These are phyloP conservation scores for Sander vitreus DNA, from an alignment of 2,113 vertebrate genomes.

Conservation along the genomic window DNA sequence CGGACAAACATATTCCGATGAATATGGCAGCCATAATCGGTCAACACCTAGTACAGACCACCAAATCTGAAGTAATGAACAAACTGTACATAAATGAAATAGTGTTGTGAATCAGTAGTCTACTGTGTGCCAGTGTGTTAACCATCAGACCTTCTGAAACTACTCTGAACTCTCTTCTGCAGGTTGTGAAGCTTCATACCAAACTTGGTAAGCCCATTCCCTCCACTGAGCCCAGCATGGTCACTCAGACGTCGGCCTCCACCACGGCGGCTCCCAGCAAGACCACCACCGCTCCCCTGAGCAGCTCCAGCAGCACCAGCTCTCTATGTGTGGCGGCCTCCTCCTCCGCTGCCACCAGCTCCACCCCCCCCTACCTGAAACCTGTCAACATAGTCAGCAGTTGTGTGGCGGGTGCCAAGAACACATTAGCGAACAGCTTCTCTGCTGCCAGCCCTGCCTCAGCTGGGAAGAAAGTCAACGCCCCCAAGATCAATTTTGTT, in stretches of 20 bases:
- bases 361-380: constrained; percentile 80
- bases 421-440: constrained; percentile 37
- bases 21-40: neutral
- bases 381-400: constrained; percentile 85
- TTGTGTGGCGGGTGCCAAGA: constrained; percentile 77
- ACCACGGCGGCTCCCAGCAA: constrained; percentile 90
- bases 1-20: neutral
- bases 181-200: constrained; percentile 99
- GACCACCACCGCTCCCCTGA: constrained; percentile 84
- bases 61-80: neutral
- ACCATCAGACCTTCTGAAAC: neutral
- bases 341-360: constrained; percentile 73
- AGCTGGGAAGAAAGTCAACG: constrained; percentile 91
- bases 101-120: neutral
- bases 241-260: constrained; percentile 89
- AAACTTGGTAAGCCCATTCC: constrained; percentile 99
- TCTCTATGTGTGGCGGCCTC: constrained; percentile 71
- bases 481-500: constrained; percentile 98
- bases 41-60: neutral
- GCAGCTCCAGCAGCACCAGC: constrained; percentile 85
- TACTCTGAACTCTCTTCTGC: constrained; percentile 25
- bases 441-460: constrained; percentile 77
- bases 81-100: neutral
- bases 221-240: constrained; percentile 96
- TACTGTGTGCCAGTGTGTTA: neutral